Conservation (phyloP, 2,888 invertebrate species). For the Zaprionus lineosus region DNA sequence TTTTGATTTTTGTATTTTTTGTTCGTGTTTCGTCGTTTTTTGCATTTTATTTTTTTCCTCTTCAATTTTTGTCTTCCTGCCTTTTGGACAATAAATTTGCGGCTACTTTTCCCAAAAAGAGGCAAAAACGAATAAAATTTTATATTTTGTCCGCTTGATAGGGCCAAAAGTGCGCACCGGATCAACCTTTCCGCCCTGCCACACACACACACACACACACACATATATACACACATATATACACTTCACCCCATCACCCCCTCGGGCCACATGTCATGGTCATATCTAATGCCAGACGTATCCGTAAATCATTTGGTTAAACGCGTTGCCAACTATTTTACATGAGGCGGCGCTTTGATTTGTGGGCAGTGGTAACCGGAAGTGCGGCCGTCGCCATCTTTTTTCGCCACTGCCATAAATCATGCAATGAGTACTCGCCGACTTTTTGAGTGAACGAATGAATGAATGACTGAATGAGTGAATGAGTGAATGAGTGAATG, state of each 20-base stretch:
- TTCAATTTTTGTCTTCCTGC: slow-evolving; percentile 23
- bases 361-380: slow-evolving; percentile 52
- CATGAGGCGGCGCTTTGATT: slow-evolving; percentile 65
- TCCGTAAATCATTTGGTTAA: slow-evolving; percentile 73
- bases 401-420: slow-evolving; percentile 29
- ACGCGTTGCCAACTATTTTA: slow-evolving; percentile 73
- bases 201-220: too few species aligned
- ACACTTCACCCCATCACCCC: neutral
- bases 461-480: too few species aligned
- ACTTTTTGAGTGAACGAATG: too few species aligned
- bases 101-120: slow-evolving; percentile 60
- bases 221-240: too few species aligned
- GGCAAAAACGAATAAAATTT: slow-evolving; percentile 22
- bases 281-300: slow-evolving; percentile 53
- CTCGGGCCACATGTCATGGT: neutral
- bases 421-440: slow-evolving; percentile 1
- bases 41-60: slow-evolving; percentile 7
- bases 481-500: too few species aligned
- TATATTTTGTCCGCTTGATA: slow-evolving; percentile 45
- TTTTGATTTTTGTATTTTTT: slow-evolving; percentile 23
- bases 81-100: slow-evolving; percentile 70
- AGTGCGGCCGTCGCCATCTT: slow-evolving; percentile 70
- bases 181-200: too few species aligned
- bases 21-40: neutral
- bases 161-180: slow-evolving; percentile 34